A percentile compares a stretch with the other conserved stretches of the same genome.
Evolutionary conservation across 2,113 vertebrate genomes (phyloP).

Genomic region (Pagrus major): DNA sequence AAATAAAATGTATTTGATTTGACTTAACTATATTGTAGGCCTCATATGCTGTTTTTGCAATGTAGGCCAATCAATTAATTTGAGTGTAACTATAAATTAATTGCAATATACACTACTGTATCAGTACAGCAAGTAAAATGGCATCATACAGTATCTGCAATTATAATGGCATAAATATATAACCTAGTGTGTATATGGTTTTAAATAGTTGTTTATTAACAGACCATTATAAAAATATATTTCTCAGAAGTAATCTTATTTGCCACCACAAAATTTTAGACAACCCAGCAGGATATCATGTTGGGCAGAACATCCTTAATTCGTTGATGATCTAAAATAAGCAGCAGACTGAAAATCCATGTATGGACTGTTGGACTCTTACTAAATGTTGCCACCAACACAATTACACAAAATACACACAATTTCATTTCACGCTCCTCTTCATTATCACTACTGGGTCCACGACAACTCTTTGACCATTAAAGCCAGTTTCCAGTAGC

Average conservation of each 20-base stretch:
- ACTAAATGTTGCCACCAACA: constrained; percentile 18
- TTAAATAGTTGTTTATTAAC: background rate
- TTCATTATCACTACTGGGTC: background rate
- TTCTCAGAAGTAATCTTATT: background rate
- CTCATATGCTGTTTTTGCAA: background rate
- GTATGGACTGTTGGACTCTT: constrained; percentile 43
- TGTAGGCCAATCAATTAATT: background rate
- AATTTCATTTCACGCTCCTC: background rate
- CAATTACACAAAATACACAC: background rate
- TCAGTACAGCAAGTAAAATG: background rate
- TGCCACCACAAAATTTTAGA: background rate
- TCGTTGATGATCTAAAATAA: constrained; percentile 70
- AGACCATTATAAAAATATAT: background rate
- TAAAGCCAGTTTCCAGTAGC: background rate
- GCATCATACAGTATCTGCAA: background rate
- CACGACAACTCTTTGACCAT: background rate
- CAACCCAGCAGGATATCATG: constrained; percentile 17
- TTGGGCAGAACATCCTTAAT: constrained; percentile 26
- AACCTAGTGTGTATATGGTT: background rate
- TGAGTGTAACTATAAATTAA: background rate
- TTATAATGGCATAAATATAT: background rate
- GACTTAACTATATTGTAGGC: background rate
- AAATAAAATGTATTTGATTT: too few relatives aligned
- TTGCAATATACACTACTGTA: background rate
- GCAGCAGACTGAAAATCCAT: constrained; percentile 49